Base-by-base conservation (phyloP, 1,140 invertebrate species). In the Eurosta solidaginis region DNA sequence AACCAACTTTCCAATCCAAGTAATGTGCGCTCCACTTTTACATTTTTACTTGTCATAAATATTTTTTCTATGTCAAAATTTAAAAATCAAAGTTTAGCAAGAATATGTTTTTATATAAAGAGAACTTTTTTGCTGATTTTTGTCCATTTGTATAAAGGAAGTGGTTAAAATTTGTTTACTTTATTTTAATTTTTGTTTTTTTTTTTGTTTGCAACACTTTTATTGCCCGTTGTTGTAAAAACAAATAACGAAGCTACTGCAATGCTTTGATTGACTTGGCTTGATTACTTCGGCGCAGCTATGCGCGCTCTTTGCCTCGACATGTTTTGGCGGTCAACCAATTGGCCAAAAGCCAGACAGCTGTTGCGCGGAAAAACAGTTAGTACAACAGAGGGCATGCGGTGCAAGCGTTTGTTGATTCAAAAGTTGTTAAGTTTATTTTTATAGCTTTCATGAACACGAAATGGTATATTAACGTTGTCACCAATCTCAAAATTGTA, bases 311-410 rank as follows among this genome's bases (percentile, higher is more conserved):
- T 7, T 25, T 54, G 22, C 3, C 50, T 10, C 22, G 47, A 20
- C 47, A 2, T 68, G 33, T 29, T 33, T 68, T 68, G 59, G 59
- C 59, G 59, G 59, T 42, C 59, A 68, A 68, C 59, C 59, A 68
- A 68, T 68, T 68, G 59, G 59, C 59, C 59, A 68, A 68, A 68
- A 40, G 59, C 59, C 59, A 68, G 59, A 68, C 59, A 68, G 36
- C 36, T 42, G 36, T 54, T 10, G 25, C 27, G 59, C 4, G 59
- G 59, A 68, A 42, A 68, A 68, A 68, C 59, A 68, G 59, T 68
- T 68, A 42, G 59, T 68, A 40, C 33, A 33, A 68, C 59, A 68
- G 33, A 68, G 59, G 59, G 33, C 59, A 68, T 1, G 33, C 2
- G 6, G 9, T 40, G 59, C 40, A 17, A 68, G 59, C 22, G 36